Base-by-base conservation (phyloP, 1,140 invertebrate genomes). In the Euura saliciscinereae region DNA sequence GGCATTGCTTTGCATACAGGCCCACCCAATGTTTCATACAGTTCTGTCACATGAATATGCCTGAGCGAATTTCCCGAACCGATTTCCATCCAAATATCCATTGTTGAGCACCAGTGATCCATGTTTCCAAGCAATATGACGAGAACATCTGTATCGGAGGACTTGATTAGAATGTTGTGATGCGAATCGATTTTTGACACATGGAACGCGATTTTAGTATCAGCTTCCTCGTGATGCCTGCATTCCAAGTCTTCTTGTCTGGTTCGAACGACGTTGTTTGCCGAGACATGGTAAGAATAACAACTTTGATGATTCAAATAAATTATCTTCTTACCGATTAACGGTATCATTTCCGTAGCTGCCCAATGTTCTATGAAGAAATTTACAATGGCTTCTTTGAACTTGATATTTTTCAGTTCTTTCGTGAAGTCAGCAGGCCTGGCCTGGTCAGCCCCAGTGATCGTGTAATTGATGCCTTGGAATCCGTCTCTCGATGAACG, bases 391-490 rank as follows among this genome's bases (percentile, higher is more conserved):
- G 76, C 66, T 74, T 77, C 28, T 74, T 77, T 81, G 71, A 80
- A 82, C 43, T 80, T 28, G 3, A 76, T 73, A 72, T 82, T 84
- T 78, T 76, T 75, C 43, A 78, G 73, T 71, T 79, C 76, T 44
- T 67, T 73, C 4, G 6, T 28, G 66, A 78, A 77, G 73, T 78
- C 69, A 42, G 73, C 8, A 65, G 73, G 69, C 6, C 78, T 46
- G 70, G 51, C 42, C 76, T 77, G 66, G 6, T 73, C 73, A 6
- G 72, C 68, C 1, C 76, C 74, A 65, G 43, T n/a, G 28, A 28
- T 28, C 28, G 28, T 28, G 28, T 28, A 28, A 28, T 1, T 28
- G 28, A 28, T 28, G 28, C 78, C 72, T 78, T 76, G 2, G 73
- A 28, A 28, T 28, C 28, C 71, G 51, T 44, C 42, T 66, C 69